These are phyloP conservation scores for Ptychobarbus kaznakovi DNA, from an alignment of 2,797 vertebrate genomes.

Conservation along the genomic window DNA sequence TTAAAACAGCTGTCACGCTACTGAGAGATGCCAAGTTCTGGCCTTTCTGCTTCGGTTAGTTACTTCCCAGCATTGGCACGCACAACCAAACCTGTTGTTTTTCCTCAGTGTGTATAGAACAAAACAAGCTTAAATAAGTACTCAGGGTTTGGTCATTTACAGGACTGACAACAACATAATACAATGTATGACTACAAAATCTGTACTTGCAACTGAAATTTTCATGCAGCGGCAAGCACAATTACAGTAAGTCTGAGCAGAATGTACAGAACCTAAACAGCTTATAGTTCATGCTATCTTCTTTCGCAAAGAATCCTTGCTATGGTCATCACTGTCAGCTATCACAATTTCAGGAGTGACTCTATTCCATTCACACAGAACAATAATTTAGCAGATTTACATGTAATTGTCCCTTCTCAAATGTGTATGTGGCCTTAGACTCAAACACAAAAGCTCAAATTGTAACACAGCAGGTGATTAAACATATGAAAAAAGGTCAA, in stretches of 20 bases:
- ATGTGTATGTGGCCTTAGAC: not conserved
- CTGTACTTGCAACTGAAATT: not conserved
- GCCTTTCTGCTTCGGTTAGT: not conserved
- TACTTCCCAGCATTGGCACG: not conserved
- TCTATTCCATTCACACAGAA: not conserved
- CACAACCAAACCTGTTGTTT: not conserved
- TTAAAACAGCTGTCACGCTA: not conserved
- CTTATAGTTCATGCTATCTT: too few species aligned
- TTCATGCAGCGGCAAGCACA: not conserved
- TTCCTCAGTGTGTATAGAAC: not conserved
- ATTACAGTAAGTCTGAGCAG: not conserved
- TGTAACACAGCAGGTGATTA: not conserved
- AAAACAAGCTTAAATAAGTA: not conserved
- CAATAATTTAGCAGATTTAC: not conserved
- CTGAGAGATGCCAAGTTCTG: not conserved
- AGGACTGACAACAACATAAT: not conserved
- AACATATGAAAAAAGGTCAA: not conserved
- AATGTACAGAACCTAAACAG: not conserved
- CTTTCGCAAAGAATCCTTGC: too few species aligned
- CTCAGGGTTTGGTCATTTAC: not conserved
- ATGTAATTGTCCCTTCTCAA: not conserved
- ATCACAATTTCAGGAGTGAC: not conserved
- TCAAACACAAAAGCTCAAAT: not conserved
- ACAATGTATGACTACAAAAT: not conserved
- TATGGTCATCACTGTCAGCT: not conserved